Conservation (phyloP, 92 coral and sea anemone genomes). For the Phymanthus crucifer region DNA sequence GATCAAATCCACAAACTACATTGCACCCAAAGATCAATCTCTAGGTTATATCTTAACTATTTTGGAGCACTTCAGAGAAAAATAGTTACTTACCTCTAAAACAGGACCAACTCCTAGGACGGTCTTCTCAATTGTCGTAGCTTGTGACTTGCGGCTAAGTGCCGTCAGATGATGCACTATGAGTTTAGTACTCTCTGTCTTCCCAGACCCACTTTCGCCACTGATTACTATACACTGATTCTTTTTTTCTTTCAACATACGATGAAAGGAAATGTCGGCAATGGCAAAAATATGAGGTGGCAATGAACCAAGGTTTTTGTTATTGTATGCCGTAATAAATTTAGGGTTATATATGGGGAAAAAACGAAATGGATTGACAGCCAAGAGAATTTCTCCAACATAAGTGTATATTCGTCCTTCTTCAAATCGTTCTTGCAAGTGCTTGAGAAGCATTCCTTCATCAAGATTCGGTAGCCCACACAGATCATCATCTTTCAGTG, state of each 20-base stretch:
- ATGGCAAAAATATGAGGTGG: conserved; percentile 98
- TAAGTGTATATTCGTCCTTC: conserved; percentile 92
- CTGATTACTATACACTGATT: conserved; percentile 96
- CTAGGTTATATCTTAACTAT: no score
- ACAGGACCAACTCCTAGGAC: conserved; percentile 98
- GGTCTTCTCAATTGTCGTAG: conserved; percentile 88
- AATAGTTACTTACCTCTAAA: conserved; percentile 92
- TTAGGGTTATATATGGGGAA: conserved; percentile 99
- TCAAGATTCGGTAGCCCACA: conserved; percentile 86
- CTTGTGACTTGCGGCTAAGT: conserved; percentile 83
- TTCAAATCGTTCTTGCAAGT: conserved; percentile 79
- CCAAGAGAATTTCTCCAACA: conserved; percentile 95
- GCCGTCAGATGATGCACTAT: conserved; percentile 97
- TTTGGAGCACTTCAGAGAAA: no score
- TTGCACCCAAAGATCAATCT: no score
- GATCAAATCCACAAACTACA: no score
- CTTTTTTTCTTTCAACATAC: conserved; percentile 88
- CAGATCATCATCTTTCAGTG: conserved; percentile 85
- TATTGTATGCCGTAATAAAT: conserved; percentile 83
- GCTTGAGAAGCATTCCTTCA: conserved; percentile 82
- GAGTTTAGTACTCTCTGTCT: conserved; percentile 96
- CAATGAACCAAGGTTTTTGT: conserved; percentile 85
- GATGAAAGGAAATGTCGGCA: conserved; percentile 96
- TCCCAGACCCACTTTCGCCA: conserved; percentile 98
- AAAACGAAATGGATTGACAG: conserved; percentile 96